Base-by-base conservation (phyloP, 2,888 invertebrate species). In the Amiota mariae region DNA sequence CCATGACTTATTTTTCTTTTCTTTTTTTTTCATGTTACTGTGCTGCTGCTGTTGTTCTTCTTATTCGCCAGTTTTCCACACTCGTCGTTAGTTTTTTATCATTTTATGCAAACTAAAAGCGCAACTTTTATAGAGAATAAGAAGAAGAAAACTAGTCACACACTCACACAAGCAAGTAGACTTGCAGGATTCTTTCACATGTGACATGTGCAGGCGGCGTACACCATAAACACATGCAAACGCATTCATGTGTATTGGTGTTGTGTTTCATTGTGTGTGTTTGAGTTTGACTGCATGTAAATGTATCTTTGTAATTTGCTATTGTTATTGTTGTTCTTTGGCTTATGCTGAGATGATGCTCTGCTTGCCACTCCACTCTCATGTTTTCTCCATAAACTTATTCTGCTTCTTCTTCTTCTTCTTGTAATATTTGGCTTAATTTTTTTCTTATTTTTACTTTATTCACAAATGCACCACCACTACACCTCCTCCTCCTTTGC, bases 101-200 rank as follows among this genome's bases (percentile, higher is more conserved):
- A 59, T 68, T 54, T 54, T 68, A 68, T 68, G 68, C 68, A 68
- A 68, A 68, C 51, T 68, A 68, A 68, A 68, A 54, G 68, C 56
- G 68, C 68, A 68, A 68, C 68, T 68, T 68, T 68, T 20, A 56
- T 24, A 68, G n/a, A 68, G n/a, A 68, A 20, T 56, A n/a, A 9
- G 13, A 13, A 56, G n/a, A 56, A 3, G 18, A 18, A 59, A 18
- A 18, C 18, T 24, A 59, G 59, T 9, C 20, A 24, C 36, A 36
- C 8, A 36, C 36, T 1, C 36, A 36, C 6, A 24, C 24, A 24
- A 24, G 2, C 24, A 1, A 24, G n/a, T 3, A 36, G 36, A 36
- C 36, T 36, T 3, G 3, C 3, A 24, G 24, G 24, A 24, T 24
- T 36, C 36, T 36, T 6, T 36, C 36, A 36, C 6, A 36, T 36